These are phyloP conservation scores for Cheilosia variabilis DNA, from an alignment of 2,888 invertebrate species.

Conservation along the genomic window DNA sequence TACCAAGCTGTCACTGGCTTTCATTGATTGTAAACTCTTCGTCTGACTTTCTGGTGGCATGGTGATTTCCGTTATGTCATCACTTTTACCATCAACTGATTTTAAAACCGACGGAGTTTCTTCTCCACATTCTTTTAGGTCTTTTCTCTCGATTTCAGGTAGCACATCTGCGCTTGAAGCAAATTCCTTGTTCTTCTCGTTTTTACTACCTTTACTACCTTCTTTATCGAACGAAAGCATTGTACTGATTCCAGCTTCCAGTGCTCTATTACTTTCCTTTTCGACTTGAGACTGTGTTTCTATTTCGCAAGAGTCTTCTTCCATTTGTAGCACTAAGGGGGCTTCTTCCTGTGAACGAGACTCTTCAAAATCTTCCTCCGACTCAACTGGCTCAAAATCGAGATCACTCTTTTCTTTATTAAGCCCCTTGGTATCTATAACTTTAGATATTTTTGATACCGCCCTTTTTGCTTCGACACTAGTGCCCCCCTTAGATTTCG, in stretches of 20 bases:
- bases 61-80: too few species aligned
- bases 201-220: not conserved
- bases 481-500: not conserved
- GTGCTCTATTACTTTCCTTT: not conserved
- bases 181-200: too few species aligned
- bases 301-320: not conserved
- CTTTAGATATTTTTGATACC: not conserved
- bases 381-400: constrained; percentile 65
- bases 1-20: not conserved
- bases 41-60: not conserved
- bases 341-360: not conserved
- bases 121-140: too few species aligned
- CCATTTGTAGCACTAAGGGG: too few species aligned
- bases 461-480: not conserved
- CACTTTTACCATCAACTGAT: too few species aligned
- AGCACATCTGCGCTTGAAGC: too few species aligned
- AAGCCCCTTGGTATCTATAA: not conserved
- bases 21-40: not conserved
- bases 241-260: too few species aligned
- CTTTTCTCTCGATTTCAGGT: too few species aligned
- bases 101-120: too few species aligned
- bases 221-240: not conserved
- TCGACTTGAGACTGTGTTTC: not conserved
- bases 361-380: constrained; percentile 67
- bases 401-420: constrained; percentile 9